Percentiles rank a stretch among this genome's conserved stretches.
Conservation (phyloP, 2,888 invertebrate genomes). For the Unio pictorum region DNA sequence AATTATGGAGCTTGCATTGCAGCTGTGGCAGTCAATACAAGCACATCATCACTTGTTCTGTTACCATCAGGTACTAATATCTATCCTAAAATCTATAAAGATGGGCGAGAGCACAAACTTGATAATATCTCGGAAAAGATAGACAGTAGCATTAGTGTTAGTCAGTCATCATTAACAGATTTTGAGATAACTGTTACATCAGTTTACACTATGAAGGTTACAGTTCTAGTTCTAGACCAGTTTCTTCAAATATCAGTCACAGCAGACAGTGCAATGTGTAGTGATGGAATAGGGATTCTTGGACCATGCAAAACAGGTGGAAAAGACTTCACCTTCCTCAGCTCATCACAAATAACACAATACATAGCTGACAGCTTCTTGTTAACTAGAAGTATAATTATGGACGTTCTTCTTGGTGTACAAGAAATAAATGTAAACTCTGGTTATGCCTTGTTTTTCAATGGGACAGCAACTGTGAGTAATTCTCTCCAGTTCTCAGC, state of each 20-base stretch:
- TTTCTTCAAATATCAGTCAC: conserved; percentile 33
- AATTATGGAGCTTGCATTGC: conserved; percentile 45
- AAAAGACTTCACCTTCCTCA: conserved; percentile 24
- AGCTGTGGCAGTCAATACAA: conserved; percentile 35
- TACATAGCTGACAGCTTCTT: conserved; percentile 22
- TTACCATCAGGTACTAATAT: conserved; percentile 35
- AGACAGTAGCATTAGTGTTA: conserved; percentile 19
- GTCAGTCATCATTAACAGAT: conserved; percentile 26
- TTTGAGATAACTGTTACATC: conserved; percentile 21
- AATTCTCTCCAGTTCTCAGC: conserved; percentile 23
- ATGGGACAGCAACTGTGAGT: conserved; percentile 40
- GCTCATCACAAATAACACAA: conserved; percentile 21
- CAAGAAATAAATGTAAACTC: conserved; percentile 17
- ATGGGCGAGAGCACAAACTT: conserved; percentile 16
- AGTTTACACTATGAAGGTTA: conserved; percentile 18
- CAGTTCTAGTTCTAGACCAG: conserved; percentile 26
- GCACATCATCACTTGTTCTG: conserved; percentile 28
- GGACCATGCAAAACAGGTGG: conserved; percentile 25
- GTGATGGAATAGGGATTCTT: conserved; percentile 34
- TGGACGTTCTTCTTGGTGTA: conserved; percentile 18
- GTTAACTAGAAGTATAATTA: conserved; percentile 23
- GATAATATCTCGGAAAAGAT: conserved; percentile 9
- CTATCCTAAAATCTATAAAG: conserved; percentile 27
- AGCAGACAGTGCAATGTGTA: conserved; percentile 27
- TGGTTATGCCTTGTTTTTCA: conserved; percentile 47